phyloP scores from a whole-genome alignment of 2,113 vertebrate species.

The Propithecus coquereli region DNA sequence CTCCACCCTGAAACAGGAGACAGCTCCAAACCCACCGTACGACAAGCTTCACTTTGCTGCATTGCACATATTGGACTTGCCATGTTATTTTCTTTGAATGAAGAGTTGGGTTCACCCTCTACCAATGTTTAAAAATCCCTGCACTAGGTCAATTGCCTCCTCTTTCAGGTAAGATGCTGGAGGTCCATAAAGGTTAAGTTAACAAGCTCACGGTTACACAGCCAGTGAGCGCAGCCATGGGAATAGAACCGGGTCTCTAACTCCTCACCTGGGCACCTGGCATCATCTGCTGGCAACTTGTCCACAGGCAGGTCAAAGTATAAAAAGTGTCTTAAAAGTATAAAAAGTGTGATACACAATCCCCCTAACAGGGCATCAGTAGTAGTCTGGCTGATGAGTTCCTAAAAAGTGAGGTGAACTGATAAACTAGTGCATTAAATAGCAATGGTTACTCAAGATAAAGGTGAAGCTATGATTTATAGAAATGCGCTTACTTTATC shows the following conservation, averaged over 20 bases:
- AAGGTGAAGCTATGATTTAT: neutral
- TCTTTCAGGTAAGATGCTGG: neutral
- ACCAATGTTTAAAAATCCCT: neutral
- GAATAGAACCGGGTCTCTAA: neutral
- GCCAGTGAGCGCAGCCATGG: too few species aligned
- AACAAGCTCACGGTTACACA: rapidly evolving
- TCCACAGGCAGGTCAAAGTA: neutral
- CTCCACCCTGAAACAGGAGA: rapidly evolving
- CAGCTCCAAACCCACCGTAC: neutral
- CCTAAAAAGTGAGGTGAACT: neutral
- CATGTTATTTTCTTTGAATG: neutral
- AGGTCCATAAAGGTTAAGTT: too few species aligned
- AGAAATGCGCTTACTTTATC: neutral
- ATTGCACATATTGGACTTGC: neutral
- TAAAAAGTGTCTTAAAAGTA: neutral
- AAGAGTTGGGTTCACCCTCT: neutral
- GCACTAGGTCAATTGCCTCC: neutral
- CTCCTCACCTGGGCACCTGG: rapidly evolving
- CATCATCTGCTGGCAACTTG: rapidly evolving
- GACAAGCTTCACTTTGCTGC: neutral
- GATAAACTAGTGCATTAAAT: neutral
- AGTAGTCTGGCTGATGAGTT: neutral
- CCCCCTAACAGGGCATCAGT: rapidly evolving
- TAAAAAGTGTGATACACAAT: too few species aligned
- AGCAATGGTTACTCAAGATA: neutral